These are phyloP conservation scores for Chelmon rostratus DNA, from an alignment of 2,797 vertebrate species.

Conservation along the genomic window DNA sequence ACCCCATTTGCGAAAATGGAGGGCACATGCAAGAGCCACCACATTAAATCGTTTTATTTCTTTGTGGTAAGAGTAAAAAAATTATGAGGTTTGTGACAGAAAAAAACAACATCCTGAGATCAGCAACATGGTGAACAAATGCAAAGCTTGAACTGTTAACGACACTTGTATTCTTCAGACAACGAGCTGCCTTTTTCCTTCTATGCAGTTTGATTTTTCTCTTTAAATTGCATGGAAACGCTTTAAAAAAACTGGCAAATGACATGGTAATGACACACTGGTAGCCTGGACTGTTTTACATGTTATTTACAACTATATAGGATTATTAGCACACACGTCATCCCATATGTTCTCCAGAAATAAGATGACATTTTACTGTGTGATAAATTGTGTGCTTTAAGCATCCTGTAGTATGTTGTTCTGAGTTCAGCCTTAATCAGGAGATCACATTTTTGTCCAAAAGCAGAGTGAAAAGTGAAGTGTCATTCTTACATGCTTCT, in stretches of 20 bases:
- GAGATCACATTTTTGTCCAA: not conserved
- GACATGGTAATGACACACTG: not conserved
- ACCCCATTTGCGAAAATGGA: slow-evolving; percentile 63
- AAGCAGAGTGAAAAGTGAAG: not conserved
- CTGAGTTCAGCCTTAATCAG: not conserved
- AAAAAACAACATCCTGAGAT: slow-evolving; percentile 35
- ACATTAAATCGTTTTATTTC: slow-evolving; percentile 67
- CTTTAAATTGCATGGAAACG: not conserved
- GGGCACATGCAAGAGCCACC: slow-evolving; percentile 62
- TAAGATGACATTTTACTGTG: not conserved
- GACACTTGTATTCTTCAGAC: slow-evolving; percentile 17
- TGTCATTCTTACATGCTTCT: not conserved
- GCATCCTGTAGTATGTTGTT: not conserved
- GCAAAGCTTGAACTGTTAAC: slow-evolving; percentile 28
- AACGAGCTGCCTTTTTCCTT: not conserved
- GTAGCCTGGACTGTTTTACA: not conserved
- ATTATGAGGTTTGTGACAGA: slow-evolving; percentile 37
- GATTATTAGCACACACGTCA: not conserved
- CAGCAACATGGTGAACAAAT: slow-evolving; percentile 31
- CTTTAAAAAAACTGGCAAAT: not conserved
- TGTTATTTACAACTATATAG: not conserved
- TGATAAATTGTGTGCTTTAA: not conserved
- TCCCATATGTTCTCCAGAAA: not conserved
- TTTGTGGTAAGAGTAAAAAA: slow-evolving; percentile 62
- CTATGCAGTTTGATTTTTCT: not conserved